A percentile compares a stretch with the other conserved stretches of the same genome.
phyloP scores from a whole-genome alignment of 1,140 invertebrate species.

The Condylostylus longicornis region DNA sequence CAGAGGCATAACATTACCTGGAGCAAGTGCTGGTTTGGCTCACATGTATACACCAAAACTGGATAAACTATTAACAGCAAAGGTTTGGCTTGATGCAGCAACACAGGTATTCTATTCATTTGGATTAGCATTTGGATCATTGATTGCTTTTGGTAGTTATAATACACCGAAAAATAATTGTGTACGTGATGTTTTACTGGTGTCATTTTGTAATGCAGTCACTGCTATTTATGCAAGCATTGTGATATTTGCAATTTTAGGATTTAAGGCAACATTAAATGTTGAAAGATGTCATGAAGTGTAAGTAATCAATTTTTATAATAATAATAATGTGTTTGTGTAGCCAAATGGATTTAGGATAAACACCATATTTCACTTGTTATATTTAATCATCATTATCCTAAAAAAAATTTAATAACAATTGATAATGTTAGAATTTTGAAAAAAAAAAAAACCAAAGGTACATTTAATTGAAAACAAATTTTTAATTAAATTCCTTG shows the following conservation, averaged over 20 bases:
- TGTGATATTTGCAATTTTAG: constrained; percentile 76
- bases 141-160: constrained; percentile 83
- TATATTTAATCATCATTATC: too few species aligned
- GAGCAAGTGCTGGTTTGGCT: constrained; percentile 70
- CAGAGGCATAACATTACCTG: constrained; percentile 75
- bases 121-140: constrained; percentile 79
- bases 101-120: constrained; percentile 94
- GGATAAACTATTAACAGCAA: constrained; percentile 62
- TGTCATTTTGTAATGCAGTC: constrained; percentile 77
- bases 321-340: background rate
- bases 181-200: constrained; percentile 73
- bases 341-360: too few species aligned
- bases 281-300: constrained; percentile 59
- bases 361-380: too few species aligned
- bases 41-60: constrained; percentile 89
- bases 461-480: too few species aligned
- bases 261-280: constrained; percentile 71
- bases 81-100: constrained; percentile 84
- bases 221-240: constrained; percentile 90
- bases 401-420: too few species aligned
- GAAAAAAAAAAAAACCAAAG: too few species aligned
- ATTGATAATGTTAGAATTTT: too few species aligned
- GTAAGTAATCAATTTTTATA: constrained; percentile 37
- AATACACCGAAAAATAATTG: constrained; percentile 83
- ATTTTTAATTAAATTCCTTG: too few species aligned